Base-by-base conservation (phyloP, 2,113 vertebrate genomes). In the Tricholaema leucomelas region DNA sequence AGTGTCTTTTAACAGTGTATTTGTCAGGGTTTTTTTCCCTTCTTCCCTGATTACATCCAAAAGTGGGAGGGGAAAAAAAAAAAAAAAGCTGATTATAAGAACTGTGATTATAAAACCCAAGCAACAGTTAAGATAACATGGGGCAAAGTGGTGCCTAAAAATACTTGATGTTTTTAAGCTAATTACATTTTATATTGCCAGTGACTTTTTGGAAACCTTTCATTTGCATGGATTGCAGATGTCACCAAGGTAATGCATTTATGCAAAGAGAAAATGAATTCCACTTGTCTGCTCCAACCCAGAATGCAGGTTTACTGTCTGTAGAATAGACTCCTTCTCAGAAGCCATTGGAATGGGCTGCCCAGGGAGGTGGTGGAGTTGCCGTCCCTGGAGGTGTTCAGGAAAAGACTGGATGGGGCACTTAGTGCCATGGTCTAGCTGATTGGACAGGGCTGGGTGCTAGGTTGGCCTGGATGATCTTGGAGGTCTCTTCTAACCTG, bases 131-230 rank as follows among this genome's bases (percentile, higher is more conserved):
- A 79, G 90, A 88, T 78, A 83, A 93, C 86, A 55, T 66, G 55
- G 73, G 88, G 86, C 80, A 78, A 81, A 88, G 81, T 15, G 58
- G 24, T 91, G 59, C 81, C 92, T 95, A 90, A 95, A 96, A 96
- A 94, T 90, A 93, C 80, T 90, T 56, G 63, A 42, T 86, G 66
- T 95, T 91, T 91, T 89, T 87, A 86, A 91, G 76, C 83, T 90
- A 90, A 95, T 95, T 95, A 86, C 80, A 63, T 88, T 94, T 87
- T 91, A 40, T 90, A 84, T 90, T 90, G 70, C 86, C 64, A 94
- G 9, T 92, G 90, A 90, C 59, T 88, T 91, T 94, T 90, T 81
- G 59, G 64, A 94, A 93, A 76, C 58, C 59, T 95, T 92, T 92
- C 31, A 79, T 93, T 94, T 96, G 64, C 84, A 64, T 63, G 66